Evolutionary conservation across 2,888 invertebrate species (phyloP), one percentile per base, ranked within the genome.

Genomic region (Eudemis profundana): DNA sequence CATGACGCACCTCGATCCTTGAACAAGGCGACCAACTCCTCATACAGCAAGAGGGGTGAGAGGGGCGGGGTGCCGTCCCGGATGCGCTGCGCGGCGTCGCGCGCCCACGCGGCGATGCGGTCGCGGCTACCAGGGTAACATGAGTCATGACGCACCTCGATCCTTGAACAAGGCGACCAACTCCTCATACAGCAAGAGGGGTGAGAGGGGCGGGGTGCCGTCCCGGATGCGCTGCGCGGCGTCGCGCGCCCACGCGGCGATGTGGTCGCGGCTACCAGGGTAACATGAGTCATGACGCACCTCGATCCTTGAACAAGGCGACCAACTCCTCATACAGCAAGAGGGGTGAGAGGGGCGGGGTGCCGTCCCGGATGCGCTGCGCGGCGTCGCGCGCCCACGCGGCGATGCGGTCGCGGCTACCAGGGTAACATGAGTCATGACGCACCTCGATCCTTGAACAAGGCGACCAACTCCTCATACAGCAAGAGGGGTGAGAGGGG

Each of bases 381-480:
- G 84, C 74, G 0, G 89, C 78, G 49, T 89, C 89, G 0, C 77
- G 70, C 0, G 82, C 69, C 88, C 89, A 91, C 0, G 79, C 85
- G 0, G 74, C 79, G 2, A 17, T n/a, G 14, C 4, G 33, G 2
- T 1, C 36, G 4, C n/a, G 3, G 12, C 4, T 27, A 42, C 42
- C 23, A 38, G 19, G 21, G 59, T 21, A 49, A 4, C 44, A 36
- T 21, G 56, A 4, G n/a, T n/a, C 7, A 10, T 4, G 40, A 69
- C 72, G 69, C 38, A 92, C 92, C 86, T 82, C 90, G 74, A 61
- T 92, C 91, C 50, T 86, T 87, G 40, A 91, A 85, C 59, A 92
- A 76, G 0, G 85, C 75, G 2, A 85, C 75, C 4, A 90, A 76
- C 49, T 91, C 91, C 27, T 89, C 81, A 21, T 91, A 90, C 0